phyloP scores from a whole-genome alignment of 2,113 vertebrate genomes.

The Carlito syrichta region DNA sequence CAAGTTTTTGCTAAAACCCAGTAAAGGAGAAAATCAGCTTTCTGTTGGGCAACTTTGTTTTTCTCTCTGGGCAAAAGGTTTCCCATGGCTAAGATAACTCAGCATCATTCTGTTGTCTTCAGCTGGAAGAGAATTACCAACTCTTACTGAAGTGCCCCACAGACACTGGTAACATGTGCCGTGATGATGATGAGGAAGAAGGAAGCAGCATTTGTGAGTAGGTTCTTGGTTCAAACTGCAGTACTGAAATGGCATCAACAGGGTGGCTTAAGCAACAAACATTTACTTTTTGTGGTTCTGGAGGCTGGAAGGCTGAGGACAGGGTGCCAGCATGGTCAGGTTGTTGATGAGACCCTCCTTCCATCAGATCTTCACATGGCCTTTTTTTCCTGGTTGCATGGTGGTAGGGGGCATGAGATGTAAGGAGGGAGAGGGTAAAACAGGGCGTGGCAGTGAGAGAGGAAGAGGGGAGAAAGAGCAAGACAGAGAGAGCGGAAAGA shows the following conservation, averaged over 20 bases:
- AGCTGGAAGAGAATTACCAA: neutral
- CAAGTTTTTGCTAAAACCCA: neutral
- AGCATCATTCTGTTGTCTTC: neutral
- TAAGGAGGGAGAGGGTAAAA: too few relatives aligned
- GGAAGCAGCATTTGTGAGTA: neutral
- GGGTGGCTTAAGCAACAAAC: neutral
- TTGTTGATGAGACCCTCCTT: neutral
- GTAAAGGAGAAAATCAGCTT: neutral
- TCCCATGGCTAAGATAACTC: neutral
- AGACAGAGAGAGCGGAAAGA: too few relatives aligned
- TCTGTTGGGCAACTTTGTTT: neutral
- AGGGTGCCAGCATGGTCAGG: too few relatives aligned
- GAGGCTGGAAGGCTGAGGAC: neutral
- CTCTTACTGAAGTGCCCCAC: neutral
- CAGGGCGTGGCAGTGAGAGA: too few relatives aligned
- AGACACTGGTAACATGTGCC: neutral
- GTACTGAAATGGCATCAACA: neutral
- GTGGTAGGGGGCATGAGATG: too few relatives aligned
- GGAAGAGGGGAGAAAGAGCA: too few relatives aligned
- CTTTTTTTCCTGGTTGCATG: neutral
- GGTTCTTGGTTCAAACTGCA: neutral
- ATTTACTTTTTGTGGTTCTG: neutral
- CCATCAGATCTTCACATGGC: neutral
- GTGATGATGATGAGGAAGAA: neutral
- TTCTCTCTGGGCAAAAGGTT: neutral